Conservation (phyloP, 2,888 invertebrate genomes). For the Drosophila silvestris region DNA sequence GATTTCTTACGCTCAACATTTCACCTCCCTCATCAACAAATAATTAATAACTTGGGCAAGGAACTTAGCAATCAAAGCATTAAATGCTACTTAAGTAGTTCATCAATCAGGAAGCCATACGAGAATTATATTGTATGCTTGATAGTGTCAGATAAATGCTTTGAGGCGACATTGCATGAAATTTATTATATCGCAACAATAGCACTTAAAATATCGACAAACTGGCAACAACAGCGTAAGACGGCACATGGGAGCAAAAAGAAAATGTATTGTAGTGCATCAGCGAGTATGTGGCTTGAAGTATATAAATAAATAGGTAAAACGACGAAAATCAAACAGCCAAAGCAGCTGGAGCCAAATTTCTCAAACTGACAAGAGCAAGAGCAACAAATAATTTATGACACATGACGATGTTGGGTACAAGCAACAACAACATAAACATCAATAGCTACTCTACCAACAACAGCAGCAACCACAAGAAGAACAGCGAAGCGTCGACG, state of each 20-base stretch:
- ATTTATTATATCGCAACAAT: conserved; percentile 28
- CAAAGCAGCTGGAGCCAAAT: conserved; percentile 47
- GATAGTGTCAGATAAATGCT: conserved; percentile 17
- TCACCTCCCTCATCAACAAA: background rate
- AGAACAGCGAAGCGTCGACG: conserved; percentile 8
- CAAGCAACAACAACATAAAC: conserved; percentile 28
- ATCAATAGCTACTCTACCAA: conserved; percentile 34
- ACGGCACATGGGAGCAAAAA: conserved; percentile 18
- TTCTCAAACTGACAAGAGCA: conserved; percentile 61
- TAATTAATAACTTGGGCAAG: conserved; percentile 46
- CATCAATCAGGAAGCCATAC: conserved; percentile 16
- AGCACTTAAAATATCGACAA: conserved; percentile 29
- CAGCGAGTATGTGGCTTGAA: conserved; percentile 37
- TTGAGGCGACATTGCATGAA: conserved; percentile 26
- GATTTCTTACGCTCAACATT: background rate
- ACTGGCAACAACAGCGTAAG: conserved; percentile 9
- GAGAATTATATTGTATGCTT: conserved; percentile 16
- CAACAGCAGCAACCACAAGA: conserved; percentile 15
- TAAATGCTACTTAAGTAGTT: conserved; percentile 7
- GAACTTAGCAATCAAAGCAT: conserved; percentile 25
- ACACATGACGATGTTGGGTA: conserved; percentile 66
- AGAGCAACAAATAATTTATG: conserved; percentile 73
- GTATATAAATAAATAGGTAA: conserved; percentile 63
- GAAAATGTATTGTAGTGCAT: conserved; percentile 37
- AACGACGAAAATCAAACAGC: conserved; percentile 48